Percentiles rank a stretch among this genome's conserved stretches.
These are phyloP conservation scores for Poeciliopsis infans DNA, from an alignment of 2,797 vertebrate species.

Conservation along the genomic window DNA sequence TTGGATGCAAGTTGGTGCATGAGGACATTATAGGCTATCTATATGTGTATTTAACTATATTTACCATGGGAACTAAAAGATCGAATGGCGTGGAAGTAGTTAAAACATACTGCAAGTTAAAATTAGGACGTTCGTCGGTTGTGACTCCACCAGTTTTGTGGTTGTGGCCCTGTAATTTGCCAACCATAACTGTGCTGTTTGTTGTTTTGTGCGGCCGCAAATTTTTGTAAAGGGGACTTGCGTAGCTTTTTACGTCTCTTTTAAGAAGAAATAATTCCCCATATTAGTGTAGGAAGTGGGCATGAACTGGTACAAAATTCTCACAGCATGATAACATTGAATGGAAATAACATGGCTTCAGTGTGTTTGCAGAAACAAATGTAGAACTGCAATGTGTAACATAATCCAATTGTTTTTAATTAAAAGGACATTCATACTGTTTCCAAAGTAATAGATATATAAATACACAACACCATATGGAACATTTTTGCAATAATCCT, in stretches of 20 bases:
- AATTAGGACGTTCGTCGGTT: constrained; percentile 16
- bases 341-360: background rate
- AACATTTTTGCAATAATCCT: background rate
- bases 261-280: background rate
- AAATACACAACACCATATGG: background rate
- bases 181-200: constrained; percentile 20
- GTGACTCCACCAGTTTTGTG: constrained; percentile 12
- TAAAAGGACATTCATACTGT: background rate
- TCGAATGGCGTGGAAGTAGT: background rate
- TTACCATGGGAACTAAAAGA: background rate
- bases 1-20: constrained; percentile 37
- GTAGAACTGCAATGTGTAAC: background rate
- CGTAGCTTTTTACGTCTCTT: constrained; percentile 1
- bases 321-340: background rate
- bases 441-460: background rate
- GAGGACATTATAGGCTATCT: constrained; percentile 11
- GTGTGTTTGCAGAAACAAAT: background rate
- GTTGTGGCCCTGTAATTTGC: constrained; percentile 37
- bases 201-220: constrained; percentile 25
- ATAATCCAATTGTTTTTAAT: background rate
- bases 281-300: background rate
- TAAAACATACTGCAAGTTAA: constrained; percentile 3
- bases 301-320: background rate
- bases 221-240: constrained; percentile 1
- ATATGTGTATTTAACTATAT: constrained; percentile 3